phyloP scores from a whole-genome alignment of 2,113 vertebrate species.

The Lampris megalopsis region DNA sequence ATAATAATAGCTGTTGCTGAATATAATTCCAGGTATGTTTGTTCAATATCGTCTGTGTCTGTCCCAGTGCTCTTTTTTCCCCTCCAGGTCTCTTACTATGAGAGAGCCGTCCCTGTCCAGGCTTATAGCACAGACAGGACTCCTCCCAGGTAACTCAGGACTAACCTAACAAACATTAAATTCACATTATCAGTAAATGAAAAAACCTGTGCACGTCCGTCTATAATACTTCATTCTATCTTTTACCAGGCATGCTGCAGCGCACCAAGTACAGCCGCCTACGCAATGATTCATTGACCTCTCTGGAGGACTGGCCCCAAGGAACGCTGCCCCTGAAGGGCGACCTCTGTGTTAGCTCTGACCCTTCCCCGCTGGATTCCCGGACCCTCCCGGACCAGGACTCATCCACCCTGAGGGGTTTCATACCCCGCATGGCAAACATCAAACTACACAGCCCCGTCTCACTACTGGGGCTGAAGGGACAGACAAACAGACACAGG shows the following conservation, averaged over 20 bases:
- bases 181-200: not conserved
- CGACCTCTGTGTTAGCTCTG: slow-evolving; percentile 63
- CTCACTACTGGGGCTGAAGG: slow-evolving; percentile 79
- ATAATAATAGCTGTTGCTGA: not conserved
- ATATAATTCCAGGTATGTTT: not conserved
- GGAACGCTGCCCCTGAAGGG: slow-evolving; percentile 58
- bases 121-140: slow-evolving; percentile 80
- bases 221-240: not conserved
- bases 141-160: slow-evolving; percentile 71
- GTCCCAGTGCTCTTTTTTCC: slow-evolving; percentile 29
- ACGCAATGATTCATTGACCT: slow-evolving; percentile 89
- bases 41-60: slow-evolving; percentile 18
- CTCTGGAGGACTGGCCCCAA: slow-evolving; percentile 85
- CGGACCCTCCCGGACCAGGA: slow-evolving; percentile 74
- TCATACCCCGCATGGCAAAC: slow-evolving; percentile 88
- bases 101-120: slow-evolving; percentile 83
- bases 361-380: slow-evolving; percentile 78
- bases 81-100: slow-evolving; percentile 81
- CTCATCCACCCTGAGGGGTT: slow-evolving; percentile 84
- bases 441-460: slow-evolving; percentile 86
- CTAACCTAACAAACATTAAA: not conserved
- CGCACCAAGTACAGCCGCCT: slow-evolving; percentile 94
- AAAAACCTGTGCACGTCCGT: slow-evolving; percentile 1
- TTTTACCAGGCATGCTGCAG: slow-evolving; percentile 89
- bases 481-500: slow-evolving; percentile 72